phyloP scores from a whole-genome alignment of 2,797 vertebrate genomes.

The Nannoperca australis region DNA sequence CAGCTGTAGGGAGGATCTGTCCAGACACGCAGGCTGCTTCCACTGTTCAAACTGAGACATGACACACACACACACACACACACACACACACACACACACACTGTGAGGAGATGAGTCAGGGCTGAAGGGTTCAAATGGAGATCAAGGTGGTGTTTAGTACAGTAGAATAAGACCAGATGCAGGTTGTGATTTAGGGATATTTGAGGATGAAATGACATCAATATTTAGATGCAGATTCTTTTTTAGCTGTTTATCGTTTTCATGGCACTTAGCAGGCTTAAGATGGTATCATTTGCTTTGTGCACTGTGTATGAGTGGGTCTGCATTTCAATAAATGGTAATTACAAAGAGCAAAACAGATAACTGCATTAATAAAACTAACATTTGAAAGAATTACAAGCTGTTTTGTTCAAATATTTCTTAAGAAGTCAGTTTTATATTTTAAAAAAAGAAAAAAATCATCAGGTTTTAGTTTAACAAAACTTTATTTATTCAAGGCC shows the following conservation, averaged over 20 bases:
- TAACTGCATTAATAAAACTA: background rate
- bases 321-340: background rate
- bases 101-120: conserved; percentile 46
- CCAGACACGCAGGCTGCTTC: conserved; percentile 59
- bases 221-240: background rate
- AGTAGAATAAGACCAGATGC: background rate
- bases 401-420: background rate
- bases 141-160: conserved; percentile 15
- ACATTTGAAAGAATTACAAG: background rate
- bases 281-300: background rate
- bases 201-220: no score
- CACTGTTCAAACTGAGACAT: conserved; percentile 42
- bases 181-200: background rate
- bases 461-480: background rate
- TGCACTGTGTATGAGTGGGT: background rate
- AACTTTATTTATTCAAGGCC: background rate
- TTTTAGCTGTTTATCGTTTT: background rate
- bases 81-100: conserved; percentile 1
- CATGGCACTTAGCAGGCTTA: background rate
- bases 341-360: background rate
- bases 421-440: no score
- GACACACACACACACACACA: conserved; percentile 6
- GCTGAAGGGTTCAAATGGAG: conserved; percentile 75
- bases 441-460: background rate
- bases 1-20: conserved; percentile 43